Percentiles rank a stretch among this genome's conserved stretches.
phyloP scores from a whole-genome alignment of 1,140 invertebrate genomes.

The Trinorchestia longiramus region DNA sequence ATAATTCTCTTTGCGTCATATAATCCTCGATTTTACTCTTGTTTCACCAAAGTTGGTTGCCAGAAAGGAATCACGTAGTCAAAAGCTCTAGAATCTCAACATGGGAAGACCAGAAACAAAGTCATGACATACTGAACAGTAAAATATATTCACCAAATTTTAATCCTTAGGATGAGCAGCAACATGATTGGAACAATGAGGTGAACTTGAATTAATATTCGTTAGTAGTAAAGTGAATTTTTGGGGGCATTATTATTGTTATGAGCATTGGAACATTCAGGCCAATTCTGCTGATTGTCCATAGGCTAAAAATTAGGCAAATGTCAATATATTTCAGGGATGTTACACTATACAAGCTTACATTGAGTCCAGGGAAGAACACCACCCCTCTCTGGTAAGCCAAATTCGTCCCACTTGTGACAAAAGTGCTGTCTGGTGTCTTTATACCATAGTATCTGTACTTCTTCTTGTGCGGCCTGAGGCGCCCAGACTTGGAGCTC shows the following conservation, averaged over 20 bases:
- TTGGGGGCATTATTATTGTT: background rate
- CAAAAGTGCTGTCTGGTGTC: constrained; percentile 6
- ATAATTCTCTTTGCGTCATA: background rate
- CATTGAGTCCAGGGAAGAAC: constrained; percentile 9
- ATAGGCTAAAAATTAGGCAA: background rate
- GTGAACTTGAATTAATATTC: background rate
- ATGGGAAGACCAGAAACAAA: background rate
- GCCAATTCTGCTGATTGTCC: background rate
- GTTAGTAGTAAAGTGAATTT: no score
- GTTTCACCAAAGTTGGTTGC: background rate
- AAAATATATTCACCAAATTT: background rate
- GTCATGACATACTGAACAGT: background rate
- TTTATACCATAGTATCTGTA: background rate
- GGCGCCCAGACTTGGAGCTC: background rate
- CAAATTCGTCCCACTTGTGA: background rate
- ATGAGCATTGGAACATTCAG: background rate
- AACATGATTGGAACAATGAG: background rate
- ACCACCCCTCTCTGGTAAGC: background rate
- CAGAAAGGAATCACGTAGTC: background rate
- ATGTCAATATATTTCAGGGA: background rate
- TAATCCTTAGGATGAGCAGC: background rate
- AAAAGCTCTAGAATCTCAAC: background rate
- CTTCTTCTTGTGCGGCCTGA: background rate
- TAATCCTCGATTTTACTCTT: background rate
- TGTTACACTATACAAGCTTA: background rate